Conservation (phyloP, 2,888 invertebrate species). For the Melipona beecheii region DNA sequence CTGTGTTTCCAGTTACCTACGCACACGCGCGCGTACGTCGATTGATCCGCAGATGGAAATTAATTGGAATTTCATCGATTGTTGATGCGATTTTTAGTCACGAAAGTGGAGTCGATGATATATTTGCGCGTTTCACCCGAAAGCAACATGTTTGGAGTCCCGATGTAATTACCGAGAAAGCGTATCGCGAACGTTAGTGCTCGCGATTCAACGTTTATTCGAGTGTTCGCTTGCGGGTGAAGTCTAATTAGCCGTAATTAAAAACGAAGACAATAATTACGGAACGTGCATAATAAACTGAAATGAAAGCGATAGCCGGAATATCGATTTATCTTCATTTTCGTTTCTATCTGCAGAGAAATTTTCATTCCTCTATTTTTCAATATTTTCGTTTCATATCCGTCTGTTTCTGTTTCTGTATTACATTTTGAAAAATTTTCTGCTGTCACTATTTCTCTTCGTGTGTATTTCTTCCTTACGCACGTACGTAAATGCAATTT, state of each 20-base stretch:
- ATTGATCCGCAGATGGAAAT: slow-evolving; percentile 11
- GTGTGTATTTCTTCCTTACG: background rate
- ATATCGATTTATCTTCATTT: background rate
- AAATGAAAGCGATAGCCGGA: background rate
- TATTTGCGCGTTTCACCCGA: background rate
- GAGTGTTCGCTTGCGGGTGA: background rate
- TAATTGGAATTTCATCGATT: slow-evolving; percentile 21
- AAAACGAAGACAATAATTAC: background rate
- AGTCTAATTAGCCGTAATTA: background rate
- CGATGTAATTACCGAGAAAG: slow-evolving; percentile 5
- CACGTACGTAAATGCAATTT: background rate
- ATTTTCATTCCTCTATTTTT: background rate
- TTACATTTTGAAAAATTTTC: background rate
- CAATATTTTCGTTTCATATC: background rate
- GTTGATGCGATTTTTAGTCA: background rate
- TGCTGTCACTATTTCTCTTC: background rate
- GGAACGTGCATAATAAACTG: background rate
- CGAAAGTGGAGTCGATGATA: background rate
- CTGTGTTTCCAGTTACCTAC: background rate
- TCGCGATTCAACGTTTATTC: background rate
- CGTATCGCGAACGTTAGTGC: background rate
- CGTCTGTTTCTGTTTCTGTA: background rate
- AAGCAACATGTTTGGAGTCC: background rate
- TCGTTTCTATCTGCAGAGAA: background rate
- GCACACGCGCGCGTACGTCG: background rate